phyloP scores from a whole-genome alignment of 2,888 invertebrate species.

The Drosophila nigritarsus region DNA sequence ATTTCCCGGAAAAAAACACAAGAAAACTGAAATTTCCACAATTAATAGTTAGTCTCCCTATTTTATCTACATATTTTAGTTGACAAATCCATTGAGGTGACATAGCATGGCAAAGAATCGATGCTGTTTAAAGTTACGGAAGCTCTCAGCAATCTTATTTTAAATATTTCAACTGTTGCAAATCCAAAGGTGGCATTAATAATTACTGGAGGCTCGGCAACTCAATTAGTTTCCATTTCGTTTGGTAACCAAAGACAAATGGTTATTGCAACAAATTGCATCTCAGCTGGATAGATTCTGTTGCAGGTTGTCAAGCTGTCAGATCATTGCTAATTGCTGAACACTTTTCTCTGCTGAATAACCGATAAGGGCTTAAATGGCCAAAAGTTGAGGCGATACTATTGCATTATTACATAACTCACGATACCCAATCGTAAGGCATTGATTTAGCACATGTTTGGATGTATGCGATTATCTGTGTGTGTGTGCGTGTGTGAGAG shows the following conservation, averaged over 20 bases:
- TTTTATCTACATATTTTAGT: background rate
- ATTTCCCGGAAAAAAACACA: too few relatives aligned
- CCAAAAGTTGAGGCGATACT: constrained; percentile 10
- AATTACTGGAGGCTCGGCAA: constrained; percentile 19
- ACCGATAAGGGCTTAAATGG: constrained; percentile 25
- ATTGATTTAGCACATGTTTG: constrained; percentile 56
- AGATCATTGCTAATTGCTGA: constrained; percentile 69
- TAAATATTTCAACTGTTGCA: background rate
- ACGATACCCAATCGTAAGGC: constrained; percentile 40
- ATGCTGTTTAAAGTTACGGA: background rate
- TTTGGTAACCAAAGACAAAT: constrained; percentile 21
- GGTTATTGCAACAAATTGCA: constrained; percentile 16
- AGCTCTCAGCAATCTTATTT: background rate
- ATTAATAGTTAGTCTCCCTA: background rate
- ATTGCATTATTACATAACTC: constrained; percentile 15
- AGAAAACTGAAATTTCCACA: background rate
- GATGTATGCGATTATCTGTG: background rate
- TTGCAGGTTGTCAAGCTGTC: constrained; percentile 22
- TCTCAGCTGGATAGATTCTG: background rate
- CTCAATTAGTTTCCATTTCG: constrained; percentile 57
- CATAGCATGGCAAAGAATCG: too few relatives aligned
- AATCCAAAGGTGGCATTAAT: constrained; percentile 23
- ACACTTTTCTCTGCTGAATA: constrained; percentile 55
- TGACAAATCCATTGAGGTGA: background rate
- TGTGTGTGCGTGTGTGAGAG: constrained; percentile 6